Base-by-base conservation (phyloP, 1,140 invertebrate genomes). In the Harpegnathos saltator region DNA sequence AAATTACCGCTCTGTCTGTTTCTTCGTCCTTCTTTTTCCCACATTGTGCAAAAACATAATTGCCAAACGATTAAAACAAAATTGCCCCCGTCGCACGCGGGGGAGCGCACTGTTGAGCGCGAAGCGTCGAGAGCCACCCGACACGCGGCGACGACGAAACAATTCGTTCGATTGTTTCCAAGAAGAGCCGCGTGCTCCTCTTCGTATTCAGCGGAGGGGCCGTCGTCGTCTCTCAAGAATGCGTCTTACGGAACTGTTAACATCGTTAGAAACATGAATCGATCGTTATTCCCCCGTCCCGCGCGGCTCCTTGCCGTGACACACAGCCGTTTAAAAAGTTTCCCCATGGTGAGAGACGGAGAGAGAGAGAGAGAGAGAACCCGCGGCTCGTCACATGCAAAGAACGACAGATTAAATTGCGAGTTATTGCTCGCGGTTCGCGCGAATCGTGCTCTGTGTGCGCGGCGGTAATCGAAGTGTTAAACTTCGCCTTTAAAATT, bases 401-500 rank as follows among this genome's bases (percentile, higher is more conserved):
- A 80, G 52, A 80, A 80, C 65, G 75, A 71, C 52, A 58, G 63
- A 69, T 71, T 80, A 69, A 80, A 80, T 66, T 80, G 75, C 22
- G 17, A 71, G 65, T 80, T 71, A 65, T 14, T 26, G 54, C 33
- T 58, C 22, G 75, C 19, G 54, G 29, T 11, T 61, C 29, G 38
- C 29, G 38, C 48, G 52, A 58, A 59, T 71, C 75, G 75, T 48
- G 75, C 54, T 69, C 50, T 69, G 63, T 78, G 33, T 58, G 52
- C 15, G 4, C 50, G 61, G 65, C 7, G 65, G 54, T 80, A 80
- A 80, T 80, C 52, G 38, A 80, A 80, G 75, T 80, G 65, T 80
- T 80, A 80, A 80, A 80, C 52, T 80, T 71, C 65, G 65, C 65
- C 63, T 58, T 69, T 71, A 59, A 80, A 80, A 80, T 80, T 80